A percentile compares a stretch with the other conserved stretches of the same genome.
These are phyloP conservation scores for Chelmon rostratus DNA, from an alignment of 2,797 vertebrate species.

Conservation along the genomic window DNA sequence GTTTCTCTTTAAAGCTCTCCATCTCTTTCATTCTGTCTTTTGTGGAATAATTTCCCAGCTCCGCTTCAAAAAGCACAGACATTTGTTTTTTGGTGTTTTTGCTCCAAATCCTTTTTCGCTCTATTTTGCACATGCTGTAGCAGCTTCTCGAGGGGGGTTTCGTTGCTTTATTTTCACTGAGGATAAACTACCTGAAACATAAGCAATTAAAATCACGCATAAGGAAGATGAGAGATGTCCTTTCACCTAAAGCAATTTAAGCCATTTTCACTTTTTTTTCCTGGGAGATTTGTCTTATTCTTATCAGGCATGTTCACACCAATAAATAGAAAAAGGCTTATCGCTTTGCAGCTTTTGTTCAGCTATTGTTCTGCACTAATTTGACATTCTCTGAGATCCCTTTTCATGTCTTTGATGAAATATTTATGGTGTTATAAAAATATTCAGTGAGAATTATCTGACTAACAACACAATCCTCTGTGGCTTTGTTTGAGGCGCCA, in stretches of 20 bases:
- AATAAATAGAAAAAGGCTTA: constrained; percentile 29
- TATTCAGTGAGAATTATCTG: constrained; percentile 44
- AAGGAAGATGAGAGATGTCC: constrained; percentile 50
- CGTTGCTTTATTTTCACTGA: constrained; percentile 52
- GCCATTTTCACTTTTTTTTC: neutral
- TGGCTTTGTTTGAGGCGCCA: constrained; percentile 58
- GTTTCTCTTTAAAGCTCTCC: constrained; percentile 54
- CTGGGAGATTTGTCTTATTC: constrained; percentile 1
- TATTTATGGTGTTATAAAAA: constrained; percentile 55
- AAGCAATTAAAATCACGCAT: constrained; percentile 70
- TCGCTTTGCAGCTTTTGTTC: constrained; percentile 56
- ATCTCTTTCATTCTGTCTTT: constrained; percentile 53
- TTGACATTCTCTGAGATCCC: constrained; percentile 50
- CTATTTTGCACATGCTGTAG: constrained; percentile 43
- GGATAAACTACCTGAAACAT: constrained; percentile 63
- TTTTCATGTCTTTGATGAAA: constrained; percentile 57
- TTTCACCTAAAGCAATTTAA: constrained; percentile 50
- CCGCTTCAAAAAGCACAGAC: constrained; percentile 49
- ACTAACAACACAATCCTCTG: constrained; percentile 40
- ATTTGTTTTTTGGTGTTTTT: constrained; percentile 57
- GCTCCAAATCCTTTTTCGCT: constrained; percentile 61
- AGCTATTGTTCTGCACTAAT: constrained; percentile 49
- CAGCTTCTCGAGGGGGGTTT: constrained; percentile 34
- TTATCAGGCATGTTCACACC: constrained; percentile 25
- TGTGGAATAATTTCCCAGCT: constrained; percentile 63